A percentile compares a stretch with the other conserved stretches of the same genome.
phyloP scores from a whole-genome alignment of 2,888 invertebrate species.

The Drosophila putrida region DNA sequence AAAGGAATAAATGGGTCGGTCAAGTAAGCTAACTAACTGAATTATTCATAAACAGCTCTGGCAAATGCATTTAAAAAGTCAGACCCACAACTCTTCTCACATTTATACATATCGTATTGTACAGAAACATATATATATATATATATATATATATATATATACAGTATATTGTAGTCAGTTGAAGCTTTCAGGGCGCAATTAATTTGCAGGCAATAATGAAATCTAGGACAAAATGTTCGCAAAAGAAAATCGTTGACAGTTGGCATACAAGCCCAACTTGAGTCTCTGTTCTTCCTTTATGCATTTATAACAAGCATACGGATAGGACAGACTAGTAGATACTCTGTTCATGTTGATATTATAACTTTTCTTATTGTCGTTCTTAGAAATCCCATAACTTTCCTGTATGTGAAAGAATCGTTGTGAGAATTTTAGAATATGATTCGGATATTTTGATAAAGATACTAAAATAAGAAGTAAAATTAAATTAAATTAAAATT shows the following conservation, averaged over 20 bases:
- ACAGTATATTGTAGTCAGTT: conserved; percentile 18
- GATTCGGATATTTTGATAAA: not conserved
- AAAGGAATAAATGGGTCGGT: conserved; percentile 41
- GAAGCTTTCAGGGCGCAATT: conserved; percentile 61
- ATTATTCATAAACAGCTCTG: conserved; percentile 57
- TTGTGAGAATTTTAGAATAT: not conserved
- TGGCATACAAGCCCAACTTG: conserved; percentile 31
- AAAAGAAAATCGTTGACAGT: conserved; percentile 76
- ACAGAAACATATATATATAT: conserved; percentile 1
- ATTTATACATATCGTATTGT: not conserved
- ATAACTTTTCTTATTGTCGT: not conserved
- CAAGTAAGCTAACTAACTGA: conserved; percentile 64
- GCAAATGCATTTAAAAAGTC: conserved; percentile 16
- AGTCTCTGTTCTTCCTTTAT: conserved; percentile 29
- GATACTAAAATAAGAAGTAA: too few species aligned
- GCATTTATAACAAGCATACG: conserved; percentile 24
- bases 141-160: conserved; percentile 5
- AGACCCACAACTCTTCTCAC: not conserved
- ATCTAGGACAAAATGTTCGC: conserved; percentile 77
- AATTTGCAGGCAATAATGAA: conserved; percentile 80
- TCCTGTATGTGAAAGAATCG: not conserved
- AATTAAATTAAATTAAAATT: too few species aligned
- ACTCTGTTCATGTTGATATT: not conserved
- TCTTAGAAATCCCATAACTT: not conserved
- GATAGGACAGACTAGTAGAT: not conserved